Percentiles rank a stretch among this genome's conserved stretches.
Conservation (phyloP, 2,888 invertebrate genomes). For the Cacoxenus indagator region DNA sequence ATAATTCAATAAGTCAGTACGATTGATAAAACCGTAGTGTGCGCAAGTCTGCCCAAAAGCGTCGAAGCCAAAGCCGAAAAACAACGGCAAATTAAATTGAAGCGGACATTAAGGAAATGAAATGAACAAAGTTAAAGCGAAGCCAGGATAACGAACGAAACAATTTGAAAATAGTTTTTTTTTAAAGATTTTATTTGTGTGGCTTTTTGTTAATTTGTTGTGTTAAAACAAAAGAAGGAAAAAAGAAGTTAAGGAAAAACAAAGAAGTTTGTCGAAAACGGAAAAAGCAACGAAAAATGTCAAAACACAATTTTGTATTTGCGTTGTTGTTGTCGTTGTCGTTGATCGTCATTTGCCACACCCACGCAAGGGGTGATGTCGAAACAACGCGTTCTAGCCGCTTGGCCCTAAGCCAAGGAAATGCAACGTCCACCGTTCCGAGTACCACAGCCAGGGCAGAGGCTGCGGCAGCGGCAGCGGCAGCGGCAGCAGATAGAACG, state of each 20-base stretch:
- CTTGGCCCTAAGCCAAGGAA: no score
- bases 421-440: not conserved
- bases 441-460: not conserved
- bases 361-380: not conserved
- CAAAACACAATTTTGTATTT: not conserved
- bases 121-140: not conserved
- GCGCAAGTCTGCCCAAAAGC: not conserved
- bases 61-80: not conserved
- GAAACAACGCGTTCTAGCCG: no score
- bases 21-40: not conserved
- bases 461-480: not conserved
- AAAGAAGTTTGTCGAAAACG: not conserved
- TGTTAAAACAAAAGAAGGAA: not conserved
- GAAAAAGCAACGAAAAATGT: conserved; percentile 9
- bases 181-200: no score
- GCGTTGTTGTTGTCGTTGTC: conserved; percentile 6
- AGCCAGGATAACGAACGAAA: no score
- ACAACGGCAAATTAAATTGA: not conserved
- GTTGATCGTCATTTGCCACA: not conserved
- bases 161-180: no score
- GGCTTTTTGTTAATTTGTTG: no score
- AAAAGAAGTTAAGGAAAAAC: not conserved
- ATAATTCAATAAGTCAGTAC: conserved; percentile 4
- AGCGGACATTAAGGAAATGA: not conserved
- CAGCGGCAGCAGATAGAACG: not conserved